Evolutionary conservation across 2,113 vertebrate genomes (phyloP).

Genomic region (Notarius lentiginosus): DNA sequence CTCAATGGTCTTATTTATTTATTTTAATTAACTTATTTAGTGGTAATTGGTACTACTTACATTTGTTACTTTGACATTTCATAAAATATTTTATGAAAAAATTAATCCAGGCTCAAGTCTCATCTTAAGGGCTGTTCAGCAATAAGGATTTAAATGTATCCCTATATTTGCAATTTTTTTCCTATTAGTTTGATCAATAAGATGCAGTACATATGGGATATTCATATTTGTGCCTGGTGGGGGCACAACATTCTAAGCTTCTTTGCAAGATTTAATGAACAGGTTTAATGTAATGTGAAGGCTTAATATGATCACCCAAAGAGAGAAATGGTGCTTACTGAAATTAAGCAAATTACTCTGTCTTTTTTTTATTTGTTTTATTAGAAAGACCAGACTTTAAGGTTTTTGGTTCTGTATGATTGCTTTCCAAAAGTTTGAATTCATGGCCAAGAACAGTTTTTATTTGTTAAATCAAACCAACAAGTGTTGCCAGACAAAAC

Average conservation of each 20-base stretch:
- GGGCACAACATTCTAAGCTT: not conserved
- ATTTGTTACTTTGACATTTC: not conserved
- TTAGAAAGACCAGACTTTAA: too few relatives aligned
- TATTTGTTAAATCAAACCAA: too few relatives aligned
- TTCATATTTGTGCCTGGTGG: not conserved
- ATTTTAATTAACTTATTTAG: too few relatives aligned
- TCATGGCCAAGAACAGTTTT: too few relatives aligned
- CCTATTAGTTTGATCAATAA: constrained; percentile 22
- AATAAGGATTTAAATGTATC: constrained; percentile 1
- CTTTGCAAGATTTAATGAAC: constrained; percentile 13
- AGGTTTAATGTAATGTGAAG: too few relatives aligned
- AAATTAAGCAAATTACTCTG: not conserved
- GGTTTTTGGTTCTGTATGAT: too few relatives aligned
- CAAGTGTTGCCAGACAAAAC: too few relatives aligned
- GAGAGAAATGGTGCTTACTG: too few relatives aligned
- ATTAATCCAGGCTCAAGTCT: too few relatives aligned
- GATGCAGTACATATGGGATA: not conserved
- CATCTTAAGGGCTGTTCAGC: constrained; percentile 5
- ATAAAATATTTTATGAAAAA: not conserved
- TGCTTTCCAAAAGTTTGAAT: too few relatives aligned
- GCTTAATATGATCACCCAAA: not conserved
- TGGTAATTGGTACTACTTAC: not conserved
- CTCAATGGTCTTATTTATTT: not conserved
- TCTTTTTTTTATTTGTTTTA: too few relatives aligned
- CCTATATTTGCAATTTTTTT: constrained; percentile 6